These are phyloP conservation scores for Tarsius wallacei DNA, from an alignment of 2,797 vertebrate genomes.

Conservation along the genomic window DNA sequence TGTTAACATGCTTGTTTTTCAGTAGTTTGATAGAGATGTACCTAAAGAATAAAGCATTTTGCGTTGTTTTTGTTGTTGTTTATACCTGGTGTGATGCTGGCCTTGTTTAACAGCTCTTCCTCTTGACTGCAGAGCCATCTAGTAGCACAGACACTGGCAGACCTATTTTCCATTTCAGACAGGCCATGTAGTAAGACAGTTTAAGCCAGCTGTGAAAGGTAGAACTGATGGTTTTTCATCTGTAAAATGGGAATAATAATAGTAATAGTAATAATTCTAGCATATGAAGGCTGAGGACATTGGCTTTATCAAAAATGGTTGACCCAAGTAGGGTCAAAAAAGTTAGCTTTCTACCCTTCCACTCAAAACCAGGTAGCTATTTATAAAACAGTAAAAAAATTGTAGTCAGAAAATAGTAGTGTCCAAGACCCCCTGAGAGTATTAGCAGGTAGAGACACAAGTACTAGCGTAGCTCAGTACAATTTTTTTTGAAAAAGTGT, in stretches of 20 bases:
- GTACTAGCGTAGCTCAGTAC: neutral
- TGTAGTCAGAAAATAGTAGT: neutral
- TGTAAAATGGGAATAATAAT: neutral
- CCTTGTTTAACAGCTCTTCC: neutral
- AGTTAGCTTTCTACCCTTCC: neutral
- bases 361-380: neutral
- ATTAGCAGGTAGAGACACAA: neutral
- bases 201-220: neutral
- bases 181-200: neutral
- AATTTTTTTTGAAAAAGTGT: neutral
- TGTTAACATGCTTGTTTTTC: neutral
- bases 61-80: neutral
- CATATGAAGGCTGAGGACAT: rapidly evolving
- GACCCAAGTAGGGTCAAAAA: too few species aligned
- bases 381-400: neutral
- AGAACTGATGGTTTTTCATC: neutral
- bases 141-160: neutral
- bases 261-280: neutral
- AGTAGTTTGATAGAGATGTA: neutral
- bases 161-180: neutral
- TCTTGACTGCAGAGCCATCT: neutral
- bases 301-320: neutral
- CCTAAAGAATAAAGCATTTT: neutral
- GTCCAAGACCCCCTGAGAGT: too few species aligned
- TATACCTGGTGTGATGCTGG: neutral